Conservation (phyloP, 1,140 invertebrate species). For the Schlechtendalia chinensis region DNA sequence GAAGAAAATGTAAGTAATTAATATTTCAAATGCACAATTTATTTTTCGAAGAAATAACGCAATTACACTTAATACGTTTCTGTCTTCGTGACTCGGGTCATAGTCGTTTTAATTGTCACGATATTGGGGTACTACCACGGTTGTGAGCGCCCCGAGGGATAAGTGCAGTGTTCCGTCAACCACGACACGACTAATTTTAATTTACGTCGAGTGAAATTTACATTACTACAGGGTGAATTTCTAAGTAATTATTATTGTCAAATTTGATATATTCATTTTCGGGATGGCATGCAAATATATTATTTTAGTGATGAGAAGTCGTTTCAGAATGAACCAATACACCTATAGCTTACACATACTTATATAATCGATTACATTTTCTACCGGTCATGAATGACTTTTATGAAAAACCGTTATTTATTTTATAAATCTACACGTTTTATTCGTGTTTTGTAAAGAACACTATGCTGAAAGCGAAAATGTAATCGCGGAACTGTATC, state of each 20-base stretch:
- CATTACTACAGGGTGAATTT: neutral
- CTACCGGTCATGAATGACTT: too few relatives aligned
- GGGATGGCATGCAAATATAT: neutral
- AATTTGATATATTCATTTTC: neutral
- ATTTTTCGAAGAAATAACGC: neutral
- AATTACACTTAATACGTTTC: neutral
- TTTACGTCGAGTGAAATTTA: constrained; percentile 14
- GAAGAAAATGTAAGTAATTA: too few relatives aligned
- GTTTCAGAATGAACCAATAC: neutral
- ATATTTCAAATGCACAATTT: too few relatives aligned
- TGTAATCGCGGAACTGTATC: too few relatives aligned
- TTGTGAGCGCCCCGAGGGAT: neutral
- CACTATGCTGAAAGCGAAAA: too few relatives aligned
- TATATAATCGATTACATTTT: too few relatives aligned
- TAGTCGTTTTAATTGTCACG: constrained; percentile 15
- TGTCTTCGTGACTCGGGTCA: neutral
- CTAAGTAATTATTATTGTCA: neutral
- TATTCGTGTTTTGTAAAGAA: too few relatives aligned
- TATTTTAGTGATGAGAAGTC: neutral
- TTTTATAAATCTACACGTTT: too few relatives aligned
- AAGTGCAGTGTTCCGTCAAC: constrained; percentile 16
- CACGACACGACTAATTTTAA: constrained; percentile 39
- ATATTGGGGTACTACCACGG: neutral
- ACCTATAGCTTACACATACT: too few relatives aligned
- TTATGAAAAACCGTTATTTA: too few relatives aligned